phyloP scores from a whole-genome alignment of 2,888 invertebrate species.

The Escarpia spicata region DNA sequence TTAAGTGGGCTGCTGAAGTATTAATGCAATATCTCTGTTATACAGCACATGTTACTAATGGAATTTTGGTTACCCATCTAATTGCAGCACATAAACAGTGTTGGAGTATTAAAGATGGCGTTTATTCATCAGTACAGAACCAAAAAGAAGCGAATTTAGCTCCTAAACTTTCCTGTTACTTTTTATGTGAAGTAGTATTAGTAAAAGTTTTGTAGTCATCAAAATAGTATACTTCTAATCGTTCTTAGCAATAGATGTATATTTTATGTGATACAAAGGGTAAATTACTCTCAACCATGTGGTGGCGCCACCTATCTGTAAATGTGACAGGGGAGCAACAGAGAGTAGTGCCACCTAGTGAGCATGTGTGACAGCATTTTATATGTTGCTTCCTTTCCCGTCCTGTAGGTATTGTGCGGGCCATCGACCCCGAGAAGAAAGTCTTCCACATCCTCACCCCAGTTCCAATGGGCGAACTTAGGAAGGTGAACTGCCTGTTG shows the following conservation, averaged over 20 bases:
- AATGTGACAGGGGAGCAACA: not conserved
- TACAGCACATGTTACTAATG: no score
- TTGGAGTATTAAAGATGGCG: no score
- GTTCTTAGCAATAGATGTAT: no score
- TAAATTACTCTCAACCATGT: not conserved
- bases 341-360: not conserved
- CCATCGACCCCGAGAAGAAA: slow-evolving; percentile 50
- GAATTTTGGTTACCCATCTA: no score
- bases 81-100: no score
- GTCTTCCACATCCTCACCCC: slow-evolving; percentile 53
- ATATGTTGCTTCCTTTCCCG: not conserved
- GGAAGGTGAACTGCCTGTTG: slow-evolving; percentile 53
- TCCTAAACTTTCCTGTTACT: no score
- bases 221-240: no score
- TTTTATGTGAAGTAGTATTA: no score
- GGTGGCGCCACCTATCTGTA: not conserved
- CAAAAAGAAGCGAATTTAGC: no score
- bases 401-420: slow-evolving; percentile 53
- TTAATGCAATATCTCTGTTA: not conserved
- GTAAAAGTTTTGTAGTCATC: no score
- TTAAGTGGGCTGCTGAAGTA: not conserved
- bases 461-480: slow-evolving; percentile 43
- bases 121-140: no score
- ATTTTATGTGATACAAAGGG: no score
- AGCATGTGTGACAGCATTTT: not conserved